Evolutionary conservation across 2,113 vertebrate species (phyloP).

Genomic region (Aegypius monachus): DNA sequence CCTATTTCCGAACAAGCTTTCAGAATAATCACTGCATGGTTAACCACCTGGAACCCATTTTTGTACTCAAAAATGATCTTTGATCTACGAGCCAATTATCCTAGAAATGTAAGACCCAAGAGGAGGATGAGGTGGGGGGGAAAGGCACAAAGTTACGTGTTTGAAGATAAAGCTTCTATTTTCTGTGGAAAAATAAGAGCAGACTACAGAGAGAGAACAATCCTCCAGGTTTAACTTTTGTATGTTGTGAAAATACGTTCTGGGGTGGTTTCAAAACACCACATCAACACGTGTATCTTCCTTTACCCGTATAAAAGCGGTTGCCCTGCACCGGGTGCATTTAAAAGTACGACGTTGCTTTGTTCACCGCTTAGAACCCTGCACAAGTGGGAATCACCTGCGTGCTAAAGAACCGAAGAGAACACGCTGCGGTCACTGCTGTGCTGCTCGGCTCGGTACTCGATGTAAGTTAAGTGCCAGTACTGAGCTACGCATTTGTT

Average conservation of each 20-base stretch:
- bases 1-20: not conserved
- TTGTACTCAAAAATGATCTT: slow-evolving; percentile 18
- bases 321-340: too few relatives aligned
- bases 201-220: accelerated
- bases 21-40: not conserved
- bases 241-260: accelerated
- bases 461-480: not conserved
- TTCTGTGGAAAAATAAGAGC: not conserved
- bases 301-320: accelerated
- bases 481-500: not conserved
- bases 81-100: not conserved
- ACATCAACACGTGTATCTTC: accelerated
- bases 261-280: not conserved
- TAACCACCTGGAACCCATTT: not conserved
- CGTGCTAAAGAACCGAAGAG: not conserved
- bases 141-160: accelerated
- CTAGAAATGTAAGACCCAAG: not conserved
- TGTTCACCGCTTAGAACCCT: accelerated
- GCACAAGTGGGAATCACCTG: not conserved
- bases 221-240: accelerated
- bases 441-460: not conserved
- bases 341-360: accelerated
- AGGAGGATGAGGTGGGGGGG: not conserved
- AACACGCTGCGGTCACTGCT: accelerated
- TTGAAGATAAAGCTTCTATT: not conserved